These are phyloP conservation scores for Elaeidobius kamerunicus DNA, from an alignment of 2,888 invertebrate species.

Conservation along the genomic window DNA sequence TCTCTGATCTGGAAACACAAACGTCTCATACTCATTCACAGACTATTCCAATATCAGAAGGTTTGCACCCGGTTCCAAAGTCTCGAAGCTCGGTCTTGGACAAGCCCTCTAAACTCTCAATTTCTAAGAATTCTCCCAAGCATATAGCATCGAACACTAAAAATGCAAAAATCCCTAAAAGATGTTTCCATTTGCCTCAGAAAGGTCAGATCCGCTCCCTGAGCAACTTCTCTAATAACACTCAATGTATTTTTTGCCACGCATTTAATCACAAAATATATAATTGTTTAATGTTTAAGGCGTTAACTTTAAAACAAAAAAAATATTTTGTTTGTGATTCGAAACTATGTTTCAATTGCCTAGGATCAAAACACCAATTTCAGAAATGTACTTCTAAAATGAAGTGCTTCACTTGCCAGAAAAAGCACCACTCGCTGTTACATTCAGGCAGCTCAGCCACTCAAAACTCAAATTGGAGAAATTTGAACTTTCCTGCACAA, in stretches of 20 bases:
- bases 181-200: background rate
- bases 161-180: background rate
- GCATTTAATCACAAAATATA: background rate
- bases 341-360: background rate
- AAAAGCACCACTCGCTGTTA: background rate
- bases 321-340: background rate
- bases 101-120: background rate
- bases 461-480: background rate
- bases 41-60: background rate
- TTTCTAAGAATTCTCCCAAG: background rate
- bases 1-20: background rate
- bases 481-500: background rate
- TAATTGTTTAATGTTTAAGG: background rate
- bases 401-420: background rate
- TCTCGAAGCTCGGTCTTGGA: no score
- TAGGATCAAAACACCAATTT: background rate
- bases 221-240: background rate
- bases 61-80: no score
- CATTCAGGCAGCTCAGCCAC: background rate
- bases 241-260: background rate
- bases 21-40: background rate
- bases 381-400: background rate
- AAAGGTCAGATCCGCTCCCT: background rate
- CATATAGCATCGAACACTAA: background rate
- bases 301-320: background rate